Evolutionary conservation across 1,140 invertebrate species (phyloP), one percentile per base, ranked within the genome.

Genomic region (Drosophila ohnishii): DNA sequence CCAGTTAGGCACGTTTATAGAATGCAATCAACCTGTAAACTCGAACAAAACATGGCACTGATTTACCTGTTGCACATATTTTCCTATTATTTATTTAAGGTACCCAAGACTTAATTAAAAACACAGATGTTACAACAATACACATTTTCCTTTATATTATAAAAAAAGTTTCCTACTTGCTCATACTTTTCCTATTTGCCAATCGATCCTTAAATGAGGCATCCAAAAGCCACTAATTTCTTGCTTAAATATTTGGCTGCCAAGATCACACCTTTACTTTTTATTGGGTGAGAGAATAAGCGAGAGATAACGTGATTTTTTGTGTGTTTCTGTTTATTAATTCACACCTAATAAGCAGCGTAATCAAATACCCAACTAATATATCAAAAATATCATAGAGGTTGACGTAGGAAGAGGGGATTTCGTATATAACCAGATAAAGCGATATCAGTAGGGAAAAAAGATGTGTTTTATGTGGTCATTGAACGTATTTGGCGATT

Each of bases 291-390:
- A 30, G 28, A 8, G 14, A 71, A 39, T 39, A 39, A n/a, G 14
- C 37, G 2, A 5, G 10, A 74, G 70, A 74, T 75, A 73, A 47
- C 71, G 60, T 66, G 71, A 75, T 75, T 75, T 64, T 59, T 22
- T 22, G 22, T 53, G 10, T 57, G 45, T 72, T 60, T 61, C 34
- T 75, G 48, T 75, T 75, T 34, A 60, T 70, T 62, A 77, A 75
- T 75, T 75, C 55, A 75, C 72, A 75, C 72, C 72, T 60, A 67
- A 58, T 75, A 66, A 75, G 32, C 34, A 35, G 53, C 71, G 22
- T 59, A 75, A 75, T 75, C 53, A 59, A 75, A 75, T 58, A 58
- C n/a, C 39, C 35, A 58, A 58, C 50, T 67, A 59, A 67, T 60
- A 75, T 40, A 40, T 39, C 45, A 50, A 64, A 53, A 57, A 40